A percentile compares a stretch with the other conserved stretches of the same genome.
Conservation (phyloP, 2,797 vertebrate species). For the Molossus molossus region DNA sequence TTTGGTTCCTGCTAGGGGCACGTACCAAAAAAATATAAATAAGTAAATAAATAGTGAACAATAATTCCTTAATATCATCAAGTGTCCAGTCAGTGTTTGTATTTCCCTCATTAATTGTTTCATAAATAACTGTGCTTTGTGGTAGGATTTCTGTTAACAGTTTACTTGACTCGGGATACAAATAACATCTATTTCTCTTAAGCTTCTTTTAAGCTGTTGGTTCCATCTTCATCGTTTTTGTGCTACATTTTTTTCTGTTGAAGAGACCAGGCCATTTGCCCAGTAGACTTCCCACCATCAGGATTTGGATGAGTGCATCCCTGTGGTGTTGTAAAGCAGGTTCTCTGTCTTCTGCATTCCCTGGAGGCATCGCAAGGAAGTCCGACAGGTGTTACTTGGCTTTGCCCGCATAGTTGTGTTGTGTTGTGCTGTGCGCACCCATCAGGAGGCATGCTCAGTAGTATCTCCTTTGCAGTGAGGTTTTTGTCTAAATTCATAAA, state of each 20-base stretch:
- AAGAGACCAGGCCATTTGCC: neutral
- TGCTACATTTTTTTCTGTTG: neutral
- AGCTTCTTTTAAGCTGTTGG: neutral
- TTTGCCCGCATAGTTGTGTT: neutral
- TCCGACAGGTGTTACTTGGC: neutral
- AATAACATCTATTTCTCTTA: neutral
- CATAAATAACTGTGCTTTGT: neutral
- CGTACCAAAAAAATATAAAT: no score
- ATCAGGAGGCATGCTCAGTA: neutral
- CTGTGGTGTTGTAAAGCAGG: neutral
- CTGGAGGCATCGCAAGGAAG: neutral
- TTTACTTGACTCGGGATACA: neutral
- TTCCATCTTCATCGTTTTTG: neutral
- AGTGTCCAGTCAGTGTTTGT: neutral
- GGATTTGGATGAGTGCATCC: neutral
- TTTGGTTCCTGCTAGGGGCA: no score
- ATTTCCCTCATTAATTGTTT: neutral
- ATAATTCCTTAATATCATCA: neutral
- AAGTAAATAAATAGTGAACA: neutral
- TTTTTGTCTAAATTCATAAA: neutral
- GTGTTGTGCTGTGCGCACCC: neutral
- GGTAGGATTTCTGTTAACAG: neutral
- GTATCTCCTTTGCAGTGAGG: neutral
- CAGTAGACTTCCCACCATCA: neutral
- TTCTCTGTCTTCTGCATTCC: neutral